Conservation (phyloP, 1,140 invertebrate genomes). For the Papilio glaucus region DNA sequence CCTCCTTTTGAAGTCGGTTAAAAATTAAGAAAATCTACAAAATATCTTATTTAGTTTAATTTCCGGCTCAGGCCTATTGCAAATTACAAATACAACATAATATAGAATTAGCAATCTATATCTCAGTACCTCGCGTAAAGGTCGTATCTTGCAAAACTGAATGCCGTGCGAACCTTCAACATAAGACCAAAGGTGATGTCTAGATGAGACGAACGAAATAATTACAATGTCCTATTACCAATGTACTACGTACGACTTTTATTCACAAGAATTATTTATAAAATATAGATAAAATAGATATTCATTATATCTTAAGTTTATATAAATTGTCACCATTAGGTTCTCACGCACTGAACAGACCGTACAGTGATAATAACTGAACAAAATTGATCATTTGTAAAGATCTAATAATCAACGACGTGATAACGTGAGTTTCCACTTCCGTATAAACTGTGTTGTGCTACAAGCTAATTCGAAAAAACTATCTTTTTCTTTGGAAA, state of each 20-base stretch:
- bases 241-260: not conserved
- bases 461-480: too few species aligned
- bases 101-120: conserved; percentile 3
- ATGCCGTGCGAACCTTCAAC: not conserved
- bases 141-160: not conserved
- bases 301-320: not conserved
- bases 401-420: too few species aligned
- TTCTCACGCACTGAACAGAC: not conserved
- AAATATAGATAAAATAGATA: conserved; percentile 8
- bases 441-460: too few species aligned
- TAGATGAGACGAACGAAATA: not conserved
- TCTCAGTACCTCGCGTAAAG: not conserved
- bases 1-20: too few species aligned
- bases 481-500: too few species aligned
- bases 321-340: not conserved
- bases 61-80: too few species aligned
- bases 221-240: not conserved
- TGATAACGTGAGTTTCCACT: too few species aligned
- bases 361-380: not conserved
- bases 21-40: too few species aligned
- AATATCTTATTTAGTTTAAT: too few species aligned
- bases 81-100: not conserved
- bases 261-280: not conserved
- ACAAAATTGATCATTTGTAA: not conserved
- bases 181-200: conserved; percentile 9